These are phyloP conservation scores for Pollenia labialis DNA, from an alignment of 2,888 invertebrate species.

Conservation along the genomic window DNA sequence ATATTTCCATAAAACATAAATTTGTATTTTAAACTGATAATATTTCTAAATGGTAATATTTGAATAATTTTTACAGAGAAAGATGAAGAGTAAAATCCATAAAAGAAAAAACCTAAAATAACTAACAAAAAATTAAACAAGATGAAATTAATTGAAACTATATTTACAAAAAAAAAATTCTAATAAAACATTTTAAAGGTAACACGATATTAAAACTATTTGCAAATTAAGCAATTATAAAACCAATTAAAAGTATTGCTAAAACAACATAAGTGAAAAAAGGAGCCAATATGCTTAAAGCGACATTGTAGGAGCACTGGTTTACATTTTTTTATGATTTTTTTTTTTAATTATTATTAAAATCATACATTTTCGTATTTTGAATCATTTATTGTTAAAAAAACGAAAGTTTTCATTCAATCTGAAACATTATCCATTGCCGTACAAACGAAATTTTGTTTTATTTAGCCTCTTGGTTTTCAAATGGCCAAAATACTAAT, in stretches of 20 bases:
- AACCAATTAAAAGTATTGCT: constrained; percentile 63
- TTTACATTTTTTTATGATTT: constrained; percentile 7
- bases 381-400: constrained; percentile 10
- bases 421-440: constrained; percentile 37
- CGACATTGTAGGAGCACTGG: constrained; percentile 47
- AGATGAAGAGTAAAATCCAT: constrained; percentile 73
- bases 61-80: constrained; percentile 72
- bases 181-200: constrained; percentile 40
- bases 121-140: constrained; percentile 30
- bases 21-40: background rate
- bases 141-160: constrained; percentile 22
- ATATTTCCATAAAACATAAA: constrained; percentile 5
- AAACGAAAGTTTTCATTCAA: constrained; percentile 18
- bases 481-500: constrained; percentile 55
- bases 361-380: background rate
- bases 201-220: constrained; percentile 11
- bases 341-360: background rate
- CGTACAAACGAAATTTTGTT: constrained; percentile 47
- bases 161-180: constrained; percentile 18
- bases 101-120: constrained; percentile 19
- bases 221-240: constrained; percentile 34
- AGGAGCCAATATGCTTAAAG: background rate
- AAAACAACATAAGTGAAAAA: constrained; percentile 30
- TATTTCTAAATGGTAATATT: constrained; percentile 23
- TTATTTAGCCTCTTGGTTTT: constrained; percentile 69